These are phyloP conservation scores for Maconellicoccus hirsutus DNA, from an alignment of 1,140 invertebrate species.

Conservation along the genomic window DNA sequence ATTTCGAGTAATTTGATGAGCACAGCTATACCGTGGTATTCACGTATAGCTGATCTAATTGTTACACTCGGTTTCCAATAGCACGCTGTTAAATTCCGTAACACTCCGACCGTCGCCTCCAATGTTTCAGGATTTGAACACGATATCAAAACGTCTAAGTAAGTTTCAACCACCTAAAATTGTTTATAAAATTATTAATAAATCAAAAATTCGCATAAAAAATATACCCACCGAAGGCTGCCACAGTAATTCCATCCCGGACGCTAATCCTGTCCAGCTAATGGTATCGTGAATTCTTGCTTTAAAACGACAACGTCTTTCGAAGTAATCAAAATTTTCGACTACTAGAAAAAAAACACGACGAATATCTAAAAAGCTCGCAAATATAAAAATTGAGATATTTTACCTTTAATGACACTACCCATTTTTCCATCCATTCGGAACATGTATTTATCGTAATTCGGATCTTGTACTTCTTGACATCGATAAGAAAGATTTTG, in stretches of 20 bases:
- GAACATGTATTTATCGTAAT: constrained; percentile 83
- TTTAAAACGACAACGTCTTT: constrained; percentile 37
- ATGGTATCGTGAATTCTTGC: constrained; percentile 19
- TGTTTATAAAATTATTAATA: neutral
- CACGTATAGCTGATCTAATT: constrained; percentile 84
- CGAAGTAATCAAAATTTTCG: constrained; percentile 87
- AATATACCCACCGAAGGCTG: constrained; percentile 59
- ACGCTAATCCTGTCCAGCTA: constrained; percentile 48
- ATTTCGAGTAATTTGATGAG: constrained; percentile 89
- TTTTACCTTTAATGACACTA: constrained; percentile 56
- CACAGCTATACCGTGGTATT: constrained; percentile 92
- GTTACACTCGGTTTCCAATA: constrained; percentile 93
- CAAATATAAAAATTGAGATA: neutral
- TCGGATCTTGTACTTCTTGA: constrained; percentile 92
- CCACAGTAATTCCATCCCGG: constrained; percentile 89
- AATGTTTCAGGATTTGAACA: constrained; percentile 96
- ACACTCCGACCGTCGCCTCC: constrained; percentile 91
- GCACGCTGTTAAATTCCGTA: constrained; percentile 95
- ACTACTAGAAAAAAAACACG: constrained; percentile 39
- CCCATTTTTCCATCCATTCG: constrained; percentile 50
- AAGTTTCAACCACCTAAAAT: constrained; percentile 67
- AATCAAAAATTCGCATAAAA: too few relatives aligned
- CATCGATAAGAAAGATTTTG: constrained; percentile 91
- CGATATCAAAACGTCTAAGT: constrained; percentile 81
- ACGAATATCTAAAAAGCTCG: neutral